Evolutionary conservation across 2,113 vertebrate genomes (phyloP).

Genomic region (Otolemur garnettii): DNA sequence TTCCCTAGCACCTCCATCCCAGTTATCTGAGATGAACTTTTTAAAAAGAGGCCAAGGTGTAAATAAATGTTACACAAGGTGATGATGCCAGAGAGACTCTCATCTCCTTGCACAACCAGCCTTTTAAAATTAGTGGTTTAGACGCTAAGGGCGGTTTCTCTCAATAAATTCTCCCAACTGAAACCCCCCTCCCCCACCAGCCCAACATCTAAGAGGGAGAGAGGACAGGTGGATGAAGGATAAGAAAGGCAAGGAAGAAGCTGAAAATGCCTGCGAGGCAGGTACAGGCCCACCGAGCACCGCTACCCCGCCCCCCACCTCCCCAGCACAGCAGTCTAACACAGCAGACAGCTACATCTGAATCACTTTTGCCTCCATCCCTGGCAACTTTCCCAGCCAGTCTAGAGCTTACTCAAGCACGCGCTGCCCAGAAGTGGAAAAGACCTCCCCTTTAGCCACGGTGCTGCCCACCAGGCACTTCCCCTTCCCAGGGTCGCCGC

Average conservation of each 20-base stretch:
- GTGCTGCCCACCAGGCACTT: neutral
- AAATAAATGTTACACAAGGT: constrained; percentile 26
- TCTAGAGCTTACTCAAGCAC: neutral
- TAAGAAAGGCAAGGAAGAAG: neutral
- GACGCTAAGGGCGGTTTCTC: constrained; percentile 34
- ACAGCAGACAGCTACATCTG: neutral
- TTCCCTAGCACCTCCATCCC: neutral
- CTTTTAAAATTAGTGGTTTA: constrained; percentile 64
- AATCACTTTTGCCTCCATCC: neutral
- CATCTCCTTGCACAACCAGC: constrained; percentile 31
- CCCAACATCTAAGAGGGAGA: neutral
- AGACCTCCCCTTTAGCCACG: neutral
- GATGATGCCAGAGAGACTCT: neutral
- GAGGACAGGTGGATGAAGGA: rapidly evolving
- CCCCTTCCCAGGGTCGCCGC: rapidly evolving
- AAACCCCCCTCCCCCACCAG: constrained; percentile 4
- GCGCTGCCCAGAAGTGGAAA: neutral
- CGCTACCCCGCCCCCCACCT: neutral
- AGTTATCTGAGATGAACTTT: neutral
- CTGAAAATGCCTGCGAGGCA: neutral
- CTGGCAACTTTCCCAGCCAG: neutral
- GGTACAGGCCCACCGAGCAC: neutral
- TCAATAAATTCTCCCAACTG: constrained; percentile 9
- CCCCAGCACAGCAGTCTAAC: neutral
- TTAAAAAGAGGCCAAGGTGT: neutral